Percentiles rank a stretch among this genome's conserved stretches.
Evolutionary conservation across 2,113 vertebrate species (phyloP).

Genomic region (Antigone vipio): DNA sequence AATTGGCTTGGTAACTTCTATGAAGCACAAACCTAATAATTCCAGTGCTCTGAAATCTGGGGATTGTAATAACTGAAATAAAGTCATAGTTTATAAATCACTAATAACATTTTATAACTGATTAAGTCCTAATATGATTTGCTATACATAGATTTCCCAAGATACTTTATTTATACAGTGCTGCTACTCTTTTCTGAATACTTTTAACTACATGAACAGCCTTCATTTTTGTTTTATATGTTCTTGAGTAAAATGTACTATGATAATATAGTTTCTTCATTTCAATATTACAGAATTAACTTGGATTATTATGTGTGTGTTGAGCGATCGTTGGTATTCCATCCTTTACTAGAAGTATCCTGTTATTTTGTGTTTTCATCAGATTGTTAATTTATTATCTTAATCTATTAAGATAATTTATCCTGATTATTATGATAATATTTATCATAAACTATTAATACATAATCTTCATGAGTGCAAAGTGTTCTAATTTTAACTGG

Average conservation of each 20-base stretch:
- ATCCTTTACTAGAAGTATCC: not conserved
- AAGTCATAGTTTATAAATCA: not conserved
- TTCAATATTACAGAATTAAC: not conserved
- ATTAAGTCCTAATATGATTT: not conserved
- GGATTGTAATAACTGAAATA: conserved; percentile 6
- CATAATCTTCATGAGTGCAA: not conserved
- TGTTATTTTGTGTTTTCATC: not conserved
- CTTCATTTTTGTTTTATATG: not conserved
- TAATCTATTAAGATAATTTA: not conserved
- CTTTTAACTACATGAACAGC: not conserved
- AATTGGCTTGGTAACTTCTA: conserved; percentile 44
- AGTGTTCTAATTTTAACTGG: not conserved
- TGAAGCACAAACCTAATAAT: conserved; percentile 38
- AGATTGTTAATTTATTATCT: not conserved
- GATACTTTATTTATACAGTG: not conserved
- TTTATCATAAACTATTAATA: not conserved
- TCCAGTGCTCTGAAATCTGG: not conserved
- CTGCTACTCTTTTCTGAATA: not conserved
- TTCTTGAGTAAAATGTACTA: not conserved
- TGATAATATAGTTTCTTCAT: not conserved
- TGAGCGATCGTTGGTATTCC: not conserved
- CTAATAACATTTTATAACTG: not conserved
- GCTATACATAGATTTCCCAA: not conserved
- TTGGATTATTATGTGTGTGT: not conserved
- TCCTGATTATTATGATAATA: not conserved